Evolutionary conservation across 2,888 invertebrate species (phyloP).

Genomic region (Ctenicera cuprea): DNA sequence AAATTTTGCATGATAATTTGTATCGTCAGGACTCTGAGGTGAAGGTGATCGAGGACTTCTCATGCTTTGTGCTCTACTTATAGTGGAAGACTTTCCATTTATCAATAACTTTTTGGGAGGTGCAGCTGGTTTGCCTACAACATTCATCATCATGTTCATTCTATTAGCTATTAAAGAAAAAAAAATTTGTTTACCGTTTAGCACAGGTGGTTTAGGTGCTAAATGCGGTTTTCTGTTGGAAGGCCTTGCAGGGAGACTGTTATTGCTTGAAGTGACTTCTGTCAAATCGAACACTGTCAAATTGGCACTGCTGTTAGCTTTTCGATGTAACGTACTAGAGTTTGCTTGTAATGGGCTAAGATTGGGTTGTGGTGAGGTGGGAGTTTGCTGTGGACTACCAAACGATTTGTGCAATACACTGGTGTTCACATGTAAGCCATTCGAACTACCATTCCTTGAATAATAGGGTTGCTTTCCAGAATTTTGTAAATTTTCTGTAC

Average conservation of each 20-base stretch:
- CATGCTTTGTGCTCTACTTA: slow-evolving; percentile 89
- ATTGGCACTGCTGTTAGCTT: slow-evolving; percentile 69
- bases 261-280: slow-evolving; percentile 56
- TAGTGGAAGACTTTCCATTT: slow-evolving; percentile 74
- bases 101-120: slow-evolving; percentile 80
- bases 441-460: slow-evolving; percentile 55
- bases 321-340: slow-evolving; percentile 69
- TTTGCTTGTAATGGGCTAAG: slow-evolving; percentile 58
- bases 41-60: slow-evolving; percentile 84
- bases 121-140: slow-evolving; percentile 76
- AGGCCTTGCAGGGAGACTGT: slow-evolving; percentile 69
- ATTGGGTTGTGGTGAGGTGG: slow-evolving; percentile 44
- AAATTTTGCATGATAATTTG: slow-evolving; percentile 65
- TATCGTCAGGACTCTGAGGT: slow-evolving; percentile 71
- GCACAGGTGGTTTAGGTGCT: slow-evolving; percentile 87
- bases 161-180: neutral
- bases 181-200: slow-evolving; percentile 65
- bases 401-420: slow-evolving; percentile 44
- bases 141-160: slow-evolving; percentile 29
- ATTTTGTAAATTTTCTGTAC: slow-evolving; percentile 46
- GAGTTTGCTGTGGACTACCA: slow-evolving; percentile 34
- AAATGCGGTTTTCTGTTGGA: slow-evolving; percentile 86
- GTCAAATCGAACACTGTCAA: slow-evolving; percentile 63
- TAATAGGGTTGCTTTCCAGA: slow-evolving; percentile 46
- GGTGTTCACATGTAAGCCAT: slow-evolving; percentile 53